These are phyloP conservation scores for Oscheius sp. DNA, from an alignment of 2,888 invertebrate species.

Conservation along the genomic window DNA sequence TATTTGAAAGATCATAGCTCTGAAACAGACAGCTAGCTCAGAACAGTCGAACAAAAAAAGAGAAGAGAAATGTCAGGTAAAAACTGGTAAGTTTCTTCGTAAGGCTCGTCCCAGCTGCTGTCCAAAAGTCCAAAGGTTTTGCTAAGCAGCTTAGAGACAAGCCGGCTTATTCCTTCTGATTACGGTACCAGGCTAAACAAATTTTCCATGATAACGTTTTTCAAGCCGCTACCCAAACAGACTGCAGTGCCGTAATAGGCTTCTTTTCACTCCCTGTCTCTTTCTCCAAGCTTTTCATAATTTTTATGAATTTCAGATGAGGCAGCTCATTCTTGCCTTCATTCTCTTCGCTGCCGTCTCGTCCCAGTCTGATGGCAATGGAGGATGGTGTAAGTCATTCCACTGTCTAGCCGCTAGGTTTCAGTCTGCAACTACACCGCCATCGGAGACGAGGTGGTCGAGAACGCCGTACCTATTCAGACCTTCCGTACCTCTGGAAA, in stretches of 20 bases:
- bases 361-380: constrained; percentile 30
- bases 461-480: constrained; percentile 51
- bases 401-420: not conserved
- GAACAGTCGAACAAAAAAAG: too few species aligned
- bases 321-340: constrained; percentile 22
- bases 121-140: constrained; percentile 9
- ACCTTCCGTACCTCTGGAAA: constrained; percentile 50
- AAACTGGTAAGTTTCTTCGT: too few species aligned
- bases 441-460: constrained; percentile 51
- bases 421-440: constrained; percentile 46
- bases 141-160: not conserved
- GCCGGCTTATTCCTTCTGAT: not conserved
- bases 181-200: too few species aligned
- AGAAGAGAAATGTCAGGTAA: too few species aligned
- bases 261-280: too few species aligned
- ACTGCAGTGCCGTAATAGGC: too few species aligned
- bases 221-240: not conserved
- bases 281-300: not conserved
- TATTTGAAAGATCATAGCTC: too few species aligned
- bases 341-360: constrained; percentile 26
- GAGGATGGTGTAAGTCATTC: constrained; percentile 25
- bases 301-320: constrained; percentile 19
- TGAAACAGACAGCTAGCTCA: too few species aligned
- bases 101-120: not conserved
- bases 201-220: not conserved